These are phyloP conservation scores for Eueremaeus valkanovi DNA, from an alignment of 2,888 invertebrate genomes.

Conservation along the genomic window DNA sequence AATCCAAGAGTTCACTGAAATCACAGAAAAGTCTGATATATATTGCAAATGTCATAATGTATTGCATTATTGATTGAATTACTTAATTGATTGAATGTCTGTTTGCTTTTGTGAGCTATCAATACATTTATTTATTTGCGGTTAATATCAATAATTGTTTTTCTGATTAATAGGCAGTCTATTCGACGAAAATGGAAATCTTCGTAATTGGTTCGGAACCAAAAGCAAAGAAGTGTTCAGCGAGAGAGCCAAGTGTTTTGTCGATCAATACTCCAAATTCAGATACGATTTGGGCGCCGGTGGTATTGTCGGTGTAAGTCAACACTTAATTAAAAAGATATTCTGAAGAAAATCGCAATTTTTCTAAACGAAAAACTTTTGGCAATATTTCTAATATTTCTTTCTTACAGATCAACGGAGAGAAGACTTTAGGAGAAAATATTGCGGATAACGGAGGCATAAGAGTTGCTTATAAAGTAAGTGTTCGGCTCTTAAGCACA, in stretches of 20 bases:
- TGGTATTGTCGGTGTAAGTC: neutral
- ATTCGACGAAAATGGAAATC: slow-evolving; percentile 35
- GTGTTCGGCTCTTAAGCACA: too few species aligned
- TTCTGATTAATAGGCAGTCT: slow-evolving; percentile 38
- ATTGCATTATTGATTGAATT: neutral
- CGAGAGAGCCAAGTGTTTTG: slow-evolving; percentile 38
- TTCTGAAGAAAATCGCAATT: neutral
- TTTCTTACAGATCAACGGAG: neutral
- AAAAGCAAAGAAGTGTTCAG: neutral
- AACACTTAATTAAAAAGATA: neutral
- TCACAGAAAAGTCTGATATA: neutral
- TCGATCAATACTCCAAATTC: slow-evolving; percentile 37
- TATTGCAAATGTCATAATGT: neutral
- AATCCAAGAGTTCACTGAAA: neutral
- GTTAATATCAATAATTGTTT: slow-evolving; percentile 1
- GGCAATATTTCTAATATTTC: neutral
- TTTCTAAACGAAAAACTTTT: neutral
- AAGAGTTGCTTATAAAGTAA: slow-evolving; percentile 30
- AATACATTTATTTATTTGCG: neutral
- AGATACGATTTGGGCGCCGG: neutral
- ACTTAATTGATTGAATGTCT: neutral
- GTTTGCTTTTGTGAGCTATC: neutral
- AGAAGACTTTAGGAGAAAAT: slow-evolving; percentile 13
- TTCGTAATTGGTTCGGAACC: slow-evolving; percentile 28
- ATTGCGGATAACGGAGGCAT: slow-evolving; percentile 35